phyloP scores from a whole-genome alignment of 2,888 invertebrate species.

The Noctua fimbriata region DNA sequence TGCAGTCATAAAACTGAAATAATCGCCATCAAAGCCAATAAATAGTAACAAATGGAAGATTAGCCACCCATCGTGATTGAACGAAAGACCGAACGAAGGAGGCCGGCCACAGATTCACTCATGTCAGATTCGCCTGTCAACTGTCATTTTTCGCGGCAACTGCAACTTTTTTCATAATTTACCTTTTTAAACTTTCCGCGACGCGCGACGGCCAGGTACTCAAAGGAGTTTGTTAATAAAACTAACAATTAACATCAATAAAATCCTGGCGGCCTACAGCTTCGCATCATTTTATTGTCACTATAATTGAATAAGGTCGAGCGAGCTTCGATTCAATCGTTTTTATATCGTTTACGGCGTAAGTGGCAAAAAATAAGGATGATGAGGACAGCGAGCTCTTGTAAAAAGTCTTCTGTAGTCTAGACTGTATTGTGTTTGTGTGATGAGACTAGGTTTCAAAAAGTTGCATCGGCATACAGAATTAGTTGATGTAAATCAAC shows the following conservation, averaged over 20 bases:
- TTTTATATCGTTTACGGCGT: slow-evolving; percentile 55
- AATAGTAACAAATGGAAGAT: slow-evolving; percentile 83
- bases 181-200: slow-evolving; percentile 62
- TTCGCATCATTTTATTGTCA: slow-evolving; percentile 76
- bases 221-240: slow-evolving; percentile 78
- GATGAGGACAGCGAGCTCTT: slow-evolving; percentile 45
- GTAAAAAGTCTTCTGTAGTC: slow-evolving; percentile 43
- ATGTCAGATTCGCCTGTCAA: slow-evolving; percentile 39
- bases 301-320: slow-evolving; percentile 76
- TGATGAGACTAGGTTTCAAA: slow-evolving; percentile 39
- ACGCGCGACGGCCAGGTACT: slow-evolving; percentile 73
- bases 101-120: slow-evolving; percentile 19
- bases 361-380: slow-evolving; percentile 58
- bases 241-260: slow-evolving; percentile 88
- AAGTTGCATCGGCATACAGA: slow-evolving; percentile 37
- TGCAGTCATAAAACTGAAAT: slow-evolving; percentile 69
- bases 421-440: slow-evolving; percentile 40
- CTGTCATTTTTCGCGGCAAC: slow-evolving; percentile 51
- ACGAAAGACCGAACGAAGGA: slow-evolving; percentile 74
- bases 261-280: slow-evolving; percentile 75
- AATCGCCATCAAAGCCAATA: slow-evolving; percentile 81
- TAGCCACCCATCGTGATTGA: slow-evolving; percentile 80
- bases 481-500: too few species aligned
- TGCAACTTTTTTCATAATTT: slow-evolving; percentile 32
- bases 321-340: slow-evolving; percentile 69